Evolutionary conservation across 2,113 vertebrate species (phyloP), one percentile per base, ranked within the genome.

Genomic region (Sterrhoptilus dennistouni): DNA sequence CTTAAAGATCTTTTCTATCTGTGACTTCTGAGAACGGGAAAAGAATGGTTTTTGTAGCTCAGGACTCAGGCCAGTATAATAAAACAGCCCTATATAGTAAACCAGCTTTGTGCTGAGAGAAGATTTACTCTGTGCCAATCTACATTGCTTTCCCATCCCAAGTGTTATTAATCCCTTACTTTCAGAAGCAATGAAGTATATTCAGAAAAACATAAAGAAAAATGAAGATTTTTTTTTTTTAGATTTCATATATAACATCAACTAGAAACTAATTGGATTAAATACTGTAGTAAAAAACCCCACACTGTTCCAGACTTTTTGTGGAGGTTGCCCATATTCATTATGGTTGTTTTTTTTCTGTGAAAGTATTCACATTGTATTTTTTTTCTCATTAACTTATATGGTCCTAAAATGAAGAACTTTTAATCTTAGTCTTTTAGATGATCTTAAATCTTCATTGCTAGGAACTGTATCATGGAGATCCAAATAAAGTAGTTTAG

Each of bases 181-280:
- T 97, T 92, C 72, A 96, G 57, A 71, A 89, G 77, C 68, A 92
- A 53, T 64, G 54, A 74, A 63, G 38, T 63, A 28, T 38, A 54
- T 78, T 93, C 21, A 75, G 38, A 59, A 77, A 95, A 97, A 91
- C 6, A 5, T 90, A 42, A 44, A 78, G 23, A 70, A 77, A 85
- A 35, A 12, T 42, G 38, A 44, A 31, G 31, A 66, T 57, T 95
- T 77, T 94, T 96, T 96, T 98, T 96, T 50, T 98, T 96, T 77
- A 95, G 64, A 31, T 93, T 97, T 97, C 90, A 65, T 92, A 54
- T 69, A 77, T 94, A 91, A 42, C 65, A 77, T 91, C 75, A 96
- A 87, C 94, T 92, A 95, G 78, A 95, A 97, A 83, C 76, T 90
- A 97, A 97, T 90, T 91, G 38, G 75, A 80, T 94, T 94, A 96